Conservation (phyloP, 92 coral and sea anemone species). For the Galaxea fascicularis region DNA sequence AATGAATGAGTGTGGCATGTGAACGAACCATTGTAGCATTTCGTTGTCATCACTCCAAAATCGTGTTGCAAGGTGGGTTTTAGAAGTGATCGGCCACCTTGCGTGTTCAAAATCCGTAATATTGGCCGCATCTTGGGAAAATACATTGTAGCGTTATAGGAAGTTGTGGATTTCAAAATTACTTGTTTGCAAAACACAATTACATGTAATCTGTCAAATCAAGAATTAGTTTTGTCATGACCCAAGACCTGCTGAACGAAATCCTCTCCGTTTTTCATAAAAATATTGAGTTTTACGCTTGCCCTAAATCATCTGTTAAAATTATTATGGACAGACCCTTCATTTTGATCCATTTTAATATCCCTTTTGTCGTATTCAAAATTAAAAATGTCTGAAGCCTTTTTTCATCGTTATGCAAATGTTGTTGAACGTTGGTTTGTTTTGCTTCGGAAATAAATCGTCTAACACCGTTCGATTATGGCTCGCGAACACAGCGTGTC, state of each 20-base stretch:
- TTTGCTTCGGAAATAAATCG: too few species aligned
- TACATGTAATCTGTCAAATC: not conserved
- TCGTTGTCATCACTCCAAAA: conserved; percentile 7
- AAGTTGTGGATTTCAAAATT: not conserved
- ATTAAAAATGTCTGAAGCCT: not conserved
- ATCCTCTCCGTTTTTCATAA: not conserved
- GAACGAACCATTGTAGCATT: not conserved
- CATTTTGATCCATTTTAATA: not conserved
- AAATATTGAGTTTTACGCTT: not conserved
- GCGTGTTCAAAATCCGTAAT: conserved; percentile 18
- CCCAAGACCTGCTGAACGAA: not conserved
- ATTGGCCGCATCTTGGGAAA: conserved; percentile 6
- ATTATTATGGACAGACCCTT: not conserved
- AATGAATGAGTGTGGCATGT: not conserved
- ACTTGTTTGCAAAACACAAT: conserved; percentile 2
- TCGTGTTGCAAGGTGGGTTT: not conserved
- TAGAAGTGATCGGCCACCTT: not conserved
- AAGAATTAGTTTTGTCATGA: not conserved
- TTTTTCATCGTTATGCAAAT: not conserved
- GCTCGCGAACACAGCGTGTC: too few species aligned
- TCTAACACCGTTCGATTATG: too few species aligned
- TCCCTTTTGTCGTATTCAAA: not conserved
- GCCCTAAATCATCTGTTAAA: not conserved
- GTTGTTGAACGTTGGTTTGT: not conserved
- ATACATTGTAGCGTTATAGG: not conserved